Base-by-base conservation (phyloP, 1,140 invertebrate species). In the Pseudomyrmex concolor region DNA sequence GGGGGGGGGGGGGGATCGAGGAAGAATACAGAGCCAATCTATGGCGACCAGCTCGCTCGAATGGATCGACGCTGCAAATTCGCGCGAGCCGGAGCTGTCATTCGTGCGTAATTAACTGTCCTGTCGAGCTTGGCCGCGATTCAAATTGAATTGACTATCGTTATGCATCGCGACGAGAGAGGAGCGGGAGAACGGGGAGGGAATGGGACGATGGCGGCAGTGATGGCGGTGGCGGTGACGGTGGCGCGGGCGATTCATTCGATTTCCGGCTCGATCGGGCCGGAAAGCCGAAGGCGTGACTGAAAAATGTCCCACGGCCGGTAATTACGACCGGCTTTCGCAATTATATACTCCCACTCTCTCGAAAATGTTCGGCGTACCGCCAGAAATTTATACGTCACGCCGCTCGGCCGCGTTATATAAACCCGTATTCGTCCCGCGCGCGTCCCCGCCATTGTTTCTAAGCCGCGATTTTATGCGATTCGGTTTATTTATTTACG, bases 91-190 rank as follows among this genome's bases (percentile, higher is more conserved):
- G 77, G 70, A 62, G 70, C 51, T 86, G 87, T 90, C 91, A 90
- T 90, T 90, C 89, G 87, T 83, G 66, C 84, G 86, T 89, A 91
- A 91, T 91, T 90, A 90, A 91, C 90, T 90, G 89, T 90, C 84
- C 87, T 80, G 87, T 91, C 87, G 87, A 89, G 84, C 81, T 90
- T 90, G 87, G 88, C 85, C 86, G 67, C 86, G 89, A 91, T 91
- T 91, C 84, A 91, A 91, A 91, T 90, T 91, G 89, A 91, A 91
- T 91, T 83, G 87, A 90, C 86, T 89, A 88, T 90, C 88, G 86
- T 91, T 90, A 90, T 89, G 89, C 87, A 68, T 85, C 25, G 83
- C 68, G 70, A 78, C 55, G 59, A 59, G 71, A 13, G 17, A 54
- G 55, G 57, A 59, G 64, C 10, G 19, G 54, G 54, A 25, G n/a